Evolutionary conservation across 2,888 invertebrate species (phyloP).

Genomic region (Agriotes lineatus): DNA sequence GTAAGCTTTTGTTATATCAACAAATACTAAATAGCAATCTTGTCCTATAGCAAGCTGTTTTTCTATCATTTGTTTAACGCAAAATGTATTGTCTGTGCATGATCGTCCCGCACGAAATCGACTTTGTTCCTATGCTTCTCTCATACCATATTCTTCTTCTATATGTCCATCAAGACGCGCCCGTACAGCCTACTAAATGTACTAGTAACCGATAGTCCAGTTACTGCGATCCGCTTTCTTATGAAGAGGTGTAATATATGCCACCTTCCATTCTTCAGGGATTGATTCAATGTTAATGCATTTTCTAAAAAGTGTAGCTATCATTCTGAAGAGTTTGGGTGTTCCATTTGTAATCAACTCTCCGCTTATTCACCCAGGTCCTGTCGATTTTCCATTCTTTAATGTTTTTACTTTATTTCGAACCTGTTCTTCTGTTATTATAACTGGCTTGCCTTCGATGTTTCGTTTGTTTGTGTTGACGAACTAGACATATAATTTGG

Average conservation of each 20-base stretch:
- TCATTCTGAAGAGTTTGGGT: neutral
- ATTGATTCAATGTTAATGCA: neutral
- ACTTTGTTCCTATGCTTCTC: neutral
- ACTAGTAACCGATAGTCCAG: no score
- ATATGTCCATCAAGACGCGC: no score
- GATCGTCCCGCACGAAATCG: neutral
- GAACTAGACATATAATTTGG: no score
- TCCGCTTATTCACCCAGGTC: neutral
- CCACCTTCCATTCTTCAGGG: neutral
- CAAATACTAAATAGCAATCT: neutral
- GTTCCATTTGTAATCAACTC: neutral
- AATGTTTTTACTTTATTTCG: neutral
- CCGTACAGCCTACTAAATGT: no score
- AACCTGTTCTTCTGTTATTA: neutral
- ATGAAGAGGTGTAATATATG: no score
- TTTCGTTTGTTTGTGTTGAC: no score
- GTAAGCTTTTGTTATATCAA: neutral
- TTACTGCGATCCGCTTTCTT: no score
- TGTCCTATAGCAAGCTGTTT: neutral
- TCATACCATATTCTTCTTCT: no score
- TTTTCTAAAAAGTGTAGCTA: neutral
- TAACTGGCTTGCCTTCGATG: no score
- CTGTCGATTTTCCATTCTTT: neutral
- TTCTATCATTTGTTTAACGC: neutral
- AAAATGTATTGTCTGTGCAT: neutral